A percentile compares a stretch with the other conserved stretches of the same genome.
phyloP scores from a whole-genome alignment of 2,113 vertebrate species.

The human region GRCh38 chr13:32628001-32628500 shows the following conservation, averaged over 20 bases:
- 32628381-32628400: no score
- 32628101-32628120: not conserved
- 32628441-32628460: no score
- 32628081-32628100: not conserved
- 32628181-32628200: not conserved
- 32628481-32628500: no score
- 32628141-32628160: not conserved
- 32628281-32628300: no score
- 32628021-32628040: not conserved
- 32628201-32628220: not conserved
- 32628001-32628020: not conserved
- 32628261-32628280: not conserved
- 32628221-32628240: not conserved
- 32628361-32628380: no score
- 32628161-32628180: not conserved
- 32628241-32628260: not conserved
- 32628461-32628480: no score
- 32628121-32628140: not conserved
- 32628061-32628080: not conserved
- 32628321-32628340: no score
- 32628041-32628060: slow-evolving; percentile 21
- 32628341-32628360: no score
- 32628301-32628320: no score
- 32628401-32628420: no score
- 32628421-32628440: no score